Base-by-base conservation (phyloP, 2,797 vertebrate species). In the Manis crassicaudata region DNA sequence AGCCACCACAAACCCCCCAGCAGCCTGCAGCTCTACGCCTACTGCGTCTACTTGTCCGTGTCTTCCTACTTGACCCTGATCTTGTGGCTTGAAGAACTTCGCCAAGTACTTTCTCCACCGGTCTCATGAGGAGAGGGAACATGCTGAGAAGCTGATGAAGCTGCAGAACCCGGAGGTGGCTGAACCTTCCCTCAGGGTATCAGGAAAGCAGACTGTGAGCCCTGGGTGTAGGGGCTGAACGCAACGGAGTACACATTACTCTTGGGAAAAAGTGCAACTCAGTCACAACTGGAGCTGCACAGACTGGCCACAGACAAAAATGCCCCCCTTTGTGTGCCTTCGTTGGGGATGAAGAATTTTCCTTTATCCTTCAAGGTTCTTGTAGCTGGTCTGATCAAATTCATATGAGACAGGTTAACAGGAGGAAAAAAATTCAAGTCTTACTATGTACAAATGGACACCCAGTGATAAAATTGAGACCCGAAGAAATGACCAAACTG, bases 11-110 rank as follows among this genome's bases (percentile, higher is more conserved):
- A 99, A 99, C 98, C 99, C 99, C 86, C 99, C 46, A 99, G 98
- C 98, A 99, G 99, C 99, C 98, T 99, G 99, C 99, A 99, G 98
- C 98, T 99, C 79, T 99, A 99, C 20, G 99, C 99, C 65, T 99
- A 99, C 95, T 99, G 99, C 2, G 99, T 99, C 95, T 99, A 99
- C 98, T 98, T 99, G 97, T 99, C 99, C 70, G 99, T 99, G 99
- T 98, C 98, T 0, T 99, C 99, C 97, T 99, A 99, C 97, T 99
- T 99, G 99, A 99, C 97, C 99, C 99, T 11, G 99, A 99, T 77
- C 99, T 99, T 96, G 99, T 99, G 98, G 99, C 99, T 82, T 98
- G 97, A 98, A 98, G 97, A 99, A 99, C 98, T 99, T 99, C 96
- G 99, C 99, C 92, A 99, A 99, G 98, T 99, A 99, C 85, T 99